Evolutionary conservation across 1,140 invertebrate species (phyloP), one percentile per base, ranked within the genome.

Genomic region (Anagrus nilaparvatae): DNA sequence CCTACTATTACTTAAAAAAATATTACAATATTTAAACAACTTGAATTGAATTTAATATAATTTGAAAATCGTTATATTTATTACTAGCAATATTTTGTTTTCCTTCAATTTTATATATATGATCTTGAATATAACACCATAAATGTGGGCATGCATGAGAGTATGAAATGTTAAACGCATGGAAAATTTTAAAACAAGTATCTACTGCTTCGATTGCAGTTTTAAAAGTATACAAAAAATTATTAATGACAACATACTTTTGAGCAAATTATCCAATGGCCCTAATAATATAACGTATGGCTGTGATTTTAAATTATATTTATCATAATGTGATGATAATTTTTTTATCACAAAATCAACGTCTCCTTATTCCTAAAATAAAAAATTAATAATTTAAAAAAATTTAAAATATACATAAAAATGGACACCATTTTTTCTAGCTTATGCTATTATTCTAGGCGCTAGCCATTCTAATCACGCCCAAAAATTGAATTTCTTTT

Each of bases 181-280:
- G 44, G 35, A 47, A 47, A 10, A 37, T 16, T 21, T 50, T 50
- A 24, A 44, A 47, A n/a, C 41, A 47, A 5, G 39, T 8, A 28
- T 50, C 48, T 2, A 50, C 27, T 21, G 48, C 48, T 38, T 38
- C 32, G 4, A 47, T 2, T 39, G 39, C 13, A 1, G 40, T 31
- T 5, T 23, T 19, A n/a, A 45, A 37, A 13, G 36, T 16, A 14
- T 50, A 44, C 16, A 9, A 13, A 16, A 41, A 21, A 9, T 44
- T 44, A 12, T 34, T 19, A 5, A 50, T 20, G 32, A 19, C 35
- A 7, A 30, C 38, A 2, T 24, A 7, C 14, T 19, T 14, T 13
- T n/a, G n/a, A n/a, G n/a, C n/a, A 48, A 24, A 14, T 28, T 12
- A 33, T 42, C 9, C 14, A 42, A 8, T 8, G 21, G 19, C 18